These are phyloP conservation scores for Galeruca laticollis DNA, from an alignment of 2,888 invertebrate species.

Conservation along the genomic window DNA sequence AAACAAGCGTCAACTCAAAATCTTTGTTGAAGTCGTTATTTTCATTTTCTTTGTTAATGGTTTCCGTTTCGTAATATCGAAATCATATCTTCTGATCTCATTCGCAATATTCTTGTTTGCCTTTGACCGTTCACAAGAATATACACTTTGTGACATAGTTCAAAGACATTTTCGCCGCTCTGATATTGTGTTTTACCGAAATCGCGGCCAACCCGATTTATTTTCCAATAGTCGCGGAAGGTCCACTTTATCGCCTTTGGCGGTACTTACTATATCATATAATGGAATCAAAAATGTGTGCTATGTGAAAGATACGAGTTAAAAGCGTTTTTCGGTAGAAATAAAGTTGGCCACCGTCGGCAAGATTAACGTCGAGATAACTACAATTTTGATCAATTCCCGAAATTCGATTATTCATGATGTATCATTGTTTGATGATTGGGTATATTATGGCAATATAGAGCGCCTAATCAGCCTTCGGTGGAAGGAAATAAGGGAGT, in stretches of 20 bases:
- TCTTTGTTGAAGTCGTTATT: conserved; percentile 57
- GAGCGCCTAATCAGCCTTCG: no score
- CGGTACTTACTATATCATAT: conserved; percentile 35
- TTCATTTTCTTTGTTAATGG: conserved; percentile 58
- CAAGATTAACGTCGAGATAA: conserved; percentile 21
- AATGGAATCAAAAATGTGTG: conserved; percentile 38
- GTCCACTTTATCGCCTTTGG: conserved; percentile 48
- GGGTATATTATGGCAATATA: no score
- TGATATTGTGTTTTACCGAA: conserved; percentile 41
- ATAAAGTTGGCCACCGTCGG: conserved; percentile 14
- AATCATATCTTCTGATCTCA: conserved; percentile 60
- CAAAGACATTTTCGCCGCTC: conserved; percentile 45
- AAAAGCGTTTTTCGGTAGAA: conserved; percentile 25
- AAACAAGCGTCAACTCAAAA: conserved; percentile 34
- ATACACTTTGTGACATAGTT: conserved; percentile 46
- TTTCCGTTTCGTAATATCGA: conserved; percentile 57
- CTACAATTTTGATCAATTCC: no score
- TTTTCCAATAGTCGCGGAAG: conserved; percentile 45
- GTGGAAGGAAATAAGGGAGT: no score
- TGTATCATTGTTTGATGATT: no score
- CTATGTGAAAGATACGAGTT: conserved; percentile 1
- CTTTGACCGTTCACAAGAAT: conserved; percentile 54
- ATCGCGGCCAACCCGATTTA: conserved; percentile 43
- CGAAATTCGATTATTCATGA: no score
- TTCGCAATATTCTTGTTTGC: conserved; percentile 56